phyloP scores from a whole-genome alignment of 1,140 invertebrate species.

The Drosophila pseudoananassae region DNA sequence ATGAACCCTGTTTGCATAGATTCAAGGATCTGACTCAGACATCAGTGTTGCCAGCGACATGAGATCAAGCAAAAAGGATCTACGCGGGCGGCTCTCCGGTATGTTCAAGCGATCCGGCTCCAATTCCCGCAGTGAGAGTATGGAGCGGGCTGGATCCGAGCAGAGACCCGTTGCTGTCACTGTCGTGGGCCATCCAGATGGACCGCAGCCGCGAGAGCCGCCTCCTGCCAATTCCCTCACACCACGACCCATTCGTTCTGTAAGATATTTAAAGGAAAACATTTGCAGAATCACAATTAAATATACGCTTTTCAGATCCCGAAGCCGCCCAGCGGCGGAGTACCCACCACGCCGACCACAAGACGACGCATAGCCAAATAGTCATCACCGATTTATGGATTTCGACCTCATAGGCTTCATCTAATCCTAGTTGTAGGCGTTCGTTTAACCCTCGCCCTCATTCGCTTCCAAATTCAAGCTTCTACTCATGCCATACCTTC shows the following conservation, averaged over 20 bases:
- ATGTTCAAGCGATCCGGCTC: conserved; percentile 89
- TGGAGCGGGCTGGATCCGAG: conserved; percentile 64
- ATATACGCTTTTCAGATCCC: conserved; percentile 61
- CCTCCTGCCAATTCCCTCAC: conserved; percentile 78
- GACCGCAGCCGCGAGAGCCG: conserved; percentile 71
- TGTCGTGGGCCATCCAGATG: conserved; percentile 76
- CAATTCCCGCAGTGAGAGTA: conserved; percentile 76
- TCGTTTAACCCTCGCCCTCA: conserved; percentile 22
- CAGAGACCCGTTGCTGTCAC: conserved; percentile 78
- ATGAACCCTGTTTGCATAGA: conserved; percentile 38
- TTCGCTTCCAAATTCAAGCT: conserved; percentile 5
- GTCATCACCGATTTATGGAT: conserved; percentile 30
- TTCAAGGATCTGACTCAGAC: conserved; percentile 91
- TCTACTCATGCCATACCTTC: conserved; percentile 25
- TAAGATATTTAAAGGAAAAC: conserved; percentile 13
- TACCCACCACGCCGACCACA: conserved; percentile 75
- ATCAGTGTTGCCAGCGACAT: conserved; percentile 87
- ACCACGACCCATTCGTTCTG: conserved; percentile 79
- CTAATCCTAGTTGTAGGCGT: conserved; percentile 51
- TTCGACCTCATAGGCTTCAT: conserved; percentile 36
- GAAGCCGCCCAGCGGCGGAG: conserved; percentile 71
- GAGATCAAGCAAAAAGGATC: conserved; percentile 89
- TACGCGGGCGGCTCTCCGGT: conserved; percentile 91
- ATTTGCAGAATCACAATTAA: not conserved
- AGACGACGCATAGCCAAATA: conserved; percentile 77